These are phyloP conservation scores for Polyommatus icarus DNA, from an alignment of 2,888 invertebrate genomes.

Conservation along the genomic window DNA sequence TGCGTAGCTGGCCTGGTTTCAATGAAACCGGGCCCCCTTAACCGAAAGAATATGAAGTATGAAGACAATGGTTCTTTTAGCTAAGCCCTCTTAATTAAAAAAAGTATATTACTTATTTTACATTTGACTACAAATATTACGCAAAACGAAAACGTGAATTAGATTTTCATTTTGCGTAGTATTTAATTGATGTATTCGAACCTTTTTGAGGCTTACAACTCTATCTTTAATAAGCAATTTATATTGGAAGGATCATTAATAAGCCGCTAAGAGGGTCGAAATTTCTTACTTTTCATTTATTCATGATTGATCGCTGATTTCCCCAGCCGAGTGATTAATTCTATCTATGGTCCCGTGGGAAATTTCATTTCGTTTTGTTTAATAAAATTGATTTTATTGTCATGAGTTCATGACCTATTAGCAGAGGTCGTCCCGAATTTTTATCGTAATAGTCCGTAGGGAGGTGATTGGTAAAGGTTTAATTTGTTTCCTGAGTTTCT, in stretches of 20 bases:
- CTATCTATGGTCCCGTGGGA: conserved; percentile 47
- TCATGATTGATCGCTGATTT: conserved; percentile 45
- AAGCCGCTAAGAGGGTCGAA: conserved; percentile 39
- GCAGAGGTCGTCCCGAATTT: background rate
- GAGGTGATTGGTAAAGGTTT: background rate
- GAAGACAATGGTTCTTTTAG: too few relatives aligned
- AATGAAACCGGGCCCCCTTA: too few relatives aligned
- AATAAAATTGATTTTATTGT: conserved; percentile 40
- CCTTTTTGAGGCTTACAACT: background rate
- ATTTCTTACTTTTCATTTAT: conserved; percentile 43
- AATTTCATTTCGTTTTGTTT: conserved; percentile 45
- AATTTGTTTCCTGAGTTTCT: background rate
- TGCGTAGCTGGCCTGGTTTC: too few relatives aligned
- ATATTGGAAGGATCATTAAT: background rate
- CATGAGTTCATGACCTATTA: background rate
- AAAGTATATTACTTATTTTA: too few relatives aligned
- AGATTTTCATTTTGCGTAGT: background rate
- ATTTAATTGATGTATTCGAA: background rate
- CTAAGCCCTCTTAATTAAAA: too few relatives aligned
- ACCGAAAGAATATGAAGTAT: too few relatives aligned
- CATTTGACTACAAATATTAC: too few relatives aligned
- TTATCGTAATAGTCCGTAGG: background rate
- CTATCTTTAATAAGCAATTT: conserved; percentile 1
- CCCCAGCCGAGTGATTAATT: conserved; percentile 55
- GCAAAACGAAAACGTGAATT: background rate